Evolutionary conservation across 2,797 vertebrate species (phyloP), one percentile per base, ranked within the genome.

Genomic region (Eremophila alpestris): DNA sequence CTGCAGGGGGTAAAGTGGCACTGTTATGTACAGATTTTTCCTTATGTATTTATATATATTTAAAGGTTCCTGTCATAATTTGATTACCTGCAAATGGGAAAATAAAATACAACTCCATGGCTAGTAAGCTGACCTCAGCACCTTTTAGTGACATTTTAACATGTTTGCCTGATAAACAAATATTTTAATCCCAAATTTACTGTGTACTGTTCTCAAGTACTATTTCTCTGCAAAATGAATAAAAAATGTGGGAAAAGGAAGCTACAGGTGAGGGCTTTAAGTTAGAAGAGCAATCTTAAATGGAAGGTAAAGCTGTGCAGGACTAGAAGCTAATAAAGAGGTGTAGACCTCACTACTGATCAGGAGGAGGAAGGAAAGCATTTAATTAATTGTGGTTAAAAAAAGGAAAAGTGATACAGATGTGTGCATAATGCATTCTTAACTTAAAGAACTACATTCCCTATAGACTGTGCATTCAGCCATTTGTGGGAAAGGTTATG

Each of bases 171-270:
- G 81, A 88, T 91, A 77, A 96, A 93, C 6, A 48, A 58, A 41
- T 67, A 34, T 43, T 85, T 82, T 59, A 77, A 78, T 43, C 21
- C 34, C 6, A 20, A 8, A 62, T 80, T 95, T 76, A 16, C 15
- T 89, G 36, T 85, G 45, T 69, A 69, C 46, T 70, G 56, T 92
- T 96, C 86, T 96, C 79, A 91, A 86, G 59, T 88, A 83, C 88
- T 83, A 34, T 94, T 89, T 92, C 62, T 94, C 84, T 45, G 70
- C 21, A 74, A 93, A 94, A 94, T 83, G 13, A 95, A 91, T 94
- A 32, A 59, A 88, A 94, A 96, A 68, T 1, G 1, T 5, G n/a
- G 58, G 71, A 4, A 65, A 89, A 68, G n/a, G 30, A 69, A 88
- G 73, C 5, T 96, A 81, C 87, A 94, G 71, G 63, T 54, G 34